Base-by-base conservation (phyloP, 2,888 invertebrate genomes). In the Blera fallax region DNA sequence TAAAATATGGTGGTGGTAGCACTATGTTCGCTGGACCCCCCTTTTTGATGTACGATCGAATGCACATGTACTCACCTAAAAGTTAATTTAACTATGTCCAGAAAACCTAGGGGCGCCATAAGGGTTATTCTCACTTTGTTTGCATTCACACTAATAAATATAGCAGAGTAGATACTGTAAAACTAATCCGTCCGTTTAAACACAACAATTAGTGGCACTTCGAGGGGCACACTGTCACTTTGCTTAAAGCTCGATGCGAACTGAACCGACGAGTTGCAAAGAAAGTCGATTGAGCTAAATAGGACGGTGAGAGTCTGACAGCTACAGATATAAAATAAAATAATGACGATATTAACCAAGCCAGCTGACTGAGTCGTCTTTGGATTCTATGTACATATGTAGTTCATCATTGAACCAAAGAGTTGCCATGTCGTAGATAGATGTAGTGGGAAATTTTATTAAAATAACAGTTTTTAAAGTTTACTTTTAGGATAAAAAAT, bases 81-180 rank as follows among this genome's bases (percentile, higher is more conserved):
- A 70, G 78, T 78, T 65, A 78, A 27, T 74, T 65, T 78, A 6
- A 72, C 34, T 34, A 72, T 72, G 14, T 82, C 64, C 56, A 82
- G 56, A 34, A 82, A 78, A 67, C 82, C 52, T 0, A 82, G 34
- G 7, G 72, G 7, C n/a, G 52, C 16, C 82, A 82, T 82, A n/a
- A 37, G 10, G 6, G 1, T 34, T 29, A 16, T 16, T 1, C 29
- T 6, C 34, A n/a, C 3, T 16, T 5, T 14, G 37, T 2, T 34
- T 50, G 11, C 24, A 34, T 24, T 34, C 34, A 50, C 45, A 21
- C 40, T 8, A 10, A 34, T 2, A 29, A 48, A 18, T 4, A 29
- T 60, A 54, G 4, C 8, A 14, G 14, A 2, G 11, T 24, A 3
- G 34, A 18, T 24, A 40, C 6, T 18, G 1, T 37, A 60, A 43